These are phyloP conservation scores for Volucella inanis DNA, from an alignment of 2,888 invertebrate species.

Conservation along the genomic window DNA sequence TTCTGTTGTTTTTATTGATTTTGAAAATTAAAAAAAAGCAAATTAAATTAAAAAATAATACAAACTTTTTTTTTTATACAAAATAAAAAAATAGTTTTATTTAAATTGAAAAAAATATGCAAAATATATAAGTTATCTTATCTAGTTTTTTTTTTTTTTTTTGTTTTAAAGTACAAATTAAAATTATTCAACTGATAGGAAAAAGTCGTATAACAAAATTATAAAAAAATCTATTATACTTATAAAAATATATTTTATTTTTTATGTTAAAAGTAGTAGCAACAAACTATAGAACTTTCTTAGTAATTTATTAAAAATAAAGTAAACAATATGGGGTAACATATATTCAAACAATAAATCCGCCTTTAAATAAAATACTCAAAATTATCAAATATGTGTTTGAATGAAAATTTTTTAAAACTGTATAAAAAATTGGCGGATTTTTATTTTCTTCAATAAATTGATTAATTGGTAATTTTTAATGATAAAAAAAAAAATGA, in stretches of 20 bases:
- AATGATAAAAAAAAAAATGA: slow-evolving; percentile 37
- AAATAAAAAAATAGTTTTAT: slow-evolving; percentile 66
- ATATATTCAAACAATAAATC: slow-evolving; percentile 46
- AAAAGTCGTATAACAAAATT: slow-evolving; percentile 64
- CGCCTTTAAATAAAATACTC: slow-evolving; percentile 30
- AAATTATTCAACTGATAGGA: slow-evolving; percentile 68
- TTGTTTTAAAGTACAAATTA: slow-evolving; percentile 55
- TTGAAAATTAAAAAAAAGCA: slow-evolving; percentile 19
- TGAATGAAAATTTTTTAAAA: not conserved
- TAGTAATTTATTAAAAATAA: slow-evolving; percentile 13
- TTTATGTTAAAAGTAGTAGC: slow-evolving; percentile 49
- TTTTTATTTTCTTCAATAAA: not conserved
- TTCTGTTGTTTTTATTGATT: not conserved
- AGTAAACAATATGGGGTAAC: slow-evolving; percentile 49
- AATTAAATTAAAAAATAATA: slow-evolving; percentile 21
- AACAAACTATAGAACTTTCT: slow-evolving; percentile 51
- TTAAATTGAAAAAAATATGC: slow-evolving; percentile 62
- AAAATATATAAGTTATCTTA: slow-evolving; percentile 51
- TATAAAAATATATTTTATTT: slow-evolving; percentile 53
- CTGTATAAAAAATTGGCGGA: not conserved
- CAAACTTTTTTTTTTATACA: slow-evolving; percentile 57
- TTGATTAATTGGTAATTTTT: slow-evolving; percentile 1
- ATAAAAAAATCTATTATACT: slow-evolving; percentile 43
- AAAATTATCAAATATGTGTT: not conserved
- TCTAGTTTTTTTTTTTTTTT: slow-evolving; percentile 8